Evolutionary conservation across 2,113 vertebrate genomes (phyloP), one percentile per base, ranked within the genome.

Genomic region (Thermophis baileyi): DNA sequence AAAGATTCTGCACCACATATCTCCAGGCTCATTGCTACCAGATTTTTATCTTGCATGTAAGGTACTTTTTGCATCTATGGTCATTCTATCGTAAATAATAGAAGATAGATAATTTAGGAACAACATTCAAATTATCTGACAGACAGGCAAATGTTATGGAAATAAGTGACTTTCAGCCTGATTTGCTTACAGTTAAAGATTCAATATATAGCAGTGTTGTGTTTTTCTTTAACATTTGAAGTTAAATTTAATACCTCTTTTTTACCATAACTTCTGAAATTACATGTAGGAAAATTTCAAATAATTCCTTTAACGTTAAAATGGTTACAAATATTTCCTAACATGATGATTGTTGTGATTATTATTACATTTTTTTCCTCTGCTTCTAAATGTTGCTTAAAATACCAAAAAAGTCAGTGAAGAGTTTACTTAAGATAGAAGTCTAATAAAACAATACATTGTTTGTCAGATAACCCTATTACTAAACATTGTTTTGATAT

Each of bases 401-500:
- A 47, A 18, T 40, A 10, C 55, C 11, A 30, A n/a, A 30, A 57
- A 30, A 60, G 40, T n/a, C 25, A 30, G 8, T 24, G 89, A 3
- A 12, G 0, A 20, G 14, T 88, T 90, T 53, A 30, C 8, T 74
- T 88, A 74, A 88, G 16, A 88, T 51, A 53, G 90, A 85, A 89
- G 74, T 69, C 87, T 63, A 85, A 51, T 30, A 46, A 63, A 50
- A 93, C 0, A 54, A n/a, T 11, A 3, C 24, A 51, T 81, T 92
- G 93, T 91, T 96, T 63, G 12, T 85, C 87, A 91, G 69, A 11
- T 96, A 93, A 95, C 95, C 94, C 44, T 49, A 8, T 2, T 54
- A 54, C 92, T 92, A 35, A 89, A 69, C 10, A 63, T 22, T 90
- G 74, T 51, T 93, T 35, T 44, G 93, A 90, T 74, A 87, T 90